Conservation (phyloP, 2,888 invertebrate species). For the Acleris laterana region DNA sequence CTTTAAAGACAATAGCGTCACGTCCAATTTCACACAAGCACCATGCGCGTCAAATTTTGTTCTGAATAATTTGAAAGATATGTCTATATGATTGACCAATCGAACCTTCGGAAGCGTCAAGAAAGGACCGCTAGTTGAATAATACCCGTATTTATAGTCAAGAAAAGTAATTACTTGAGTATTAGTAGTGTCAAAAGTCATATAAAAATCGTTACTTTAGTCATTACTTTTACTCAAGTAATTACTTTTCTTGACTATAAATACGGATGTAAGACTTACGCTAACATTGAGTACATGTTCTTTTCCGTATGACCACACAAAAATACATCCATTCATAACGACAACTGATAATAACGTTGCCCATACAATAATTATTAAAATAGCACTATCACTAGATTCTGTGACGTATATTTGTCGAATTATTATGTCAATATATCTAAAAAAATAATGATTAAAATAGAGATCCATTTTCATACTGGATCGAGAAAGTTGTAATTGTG, state of each 20-base stretch:
- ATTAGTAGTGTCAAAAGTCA: too few relatives aligned
- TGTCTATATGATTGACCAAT: constrained; percentile 12
- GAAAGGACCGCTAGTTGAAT: constrained; percentile 24
- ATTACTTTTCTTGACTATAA: too few relatives aligned
- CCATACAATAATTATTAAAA: constrained; percentile 35
- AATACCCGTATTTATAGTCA: too few relatives aligned
- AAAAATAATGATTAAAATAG: constrained; percentile 33
- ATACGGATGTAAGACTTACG: too few relatives aligned
- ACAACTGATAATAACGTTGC: constrained; percentile 28
- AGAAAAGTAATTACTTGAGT: too few relatives aligned
- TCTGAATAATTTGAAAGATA: too few relatives aligned
- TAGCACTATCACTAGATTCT: constrained; percentile 33
- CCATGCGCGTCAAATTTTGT: too few relatives aligned
- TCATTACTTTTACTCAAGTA: too few relatives aligned
- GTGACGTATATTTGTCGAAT: constrained; percentile 33
- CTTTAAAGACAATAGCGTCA: too few relatives aligned
- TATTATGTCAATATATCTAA: constrained; percentile 35
- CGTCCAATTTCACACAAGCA: too few relatives aligned
- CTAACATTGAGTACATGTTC: constrained; percentile 30
- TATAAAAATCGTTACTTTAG: too few relatives aligned
- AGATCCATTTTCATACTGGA: constrained; percentile 11
- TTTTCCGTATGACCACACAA: constrained; percentile 25
- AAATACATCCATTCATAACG: constrained; percentile 33
- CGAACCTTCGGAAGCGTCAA: constrained; percentile 4
- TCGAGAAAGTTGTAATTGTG: constrained; percentile 1